Percentiles rank a stretch among this genome's conserved stretches.
Evolutionary conservation across 2,113 vertebrate genomes (phyloP).

Genomic region (Mus spicilegus): DNA sequence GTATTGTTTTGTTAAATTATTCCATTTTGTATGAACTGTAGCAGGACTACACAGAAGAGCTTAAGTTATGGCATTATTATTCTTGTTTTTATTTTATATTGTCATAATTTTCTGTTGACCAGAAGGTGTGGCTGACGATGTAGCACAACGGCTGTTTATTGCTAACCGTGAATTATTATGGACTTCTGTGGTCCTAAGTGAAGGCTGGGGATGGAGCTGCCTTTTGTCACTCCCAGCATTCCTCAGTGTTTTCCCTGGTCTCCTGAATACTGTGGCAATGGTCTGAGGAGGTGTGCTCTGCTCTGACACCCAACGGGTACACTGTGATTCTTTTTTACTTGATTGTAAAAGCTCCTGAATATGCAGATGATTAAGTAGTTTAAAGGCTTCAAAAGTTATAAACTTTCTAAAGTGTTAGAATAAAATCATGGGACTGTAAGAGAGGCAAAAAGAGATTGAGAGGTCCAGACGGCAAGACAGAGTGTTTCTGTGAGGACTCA

Average conservation of each 20-base stretch:
- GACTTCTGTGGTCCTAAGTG: constrained; percentile 63
- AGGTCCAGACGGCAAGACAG: neutral
- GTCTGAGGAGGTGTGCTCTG: neutral
- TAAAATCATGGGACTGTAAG: constrained; percentile 64
- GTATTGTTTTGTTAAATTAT: constrained; percentile 95
- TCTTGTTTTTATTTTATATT: constrained; percentile 85
- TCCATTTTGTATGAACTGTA: constrained; percentile 93
- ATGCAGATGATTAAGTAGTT: constrained; percentile 40
- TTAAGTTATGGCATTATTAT: constrained; percentile 96
- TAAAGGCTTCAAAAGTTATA: constrained; percentile 54
- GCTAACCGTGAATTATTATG: constrained; percentile 66
- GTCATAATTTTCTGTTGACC: constrained; percentile 91
- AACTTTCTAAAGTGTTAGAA: constrained; percentile 66
- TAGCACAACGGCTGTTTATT: constrained; percentile 88
- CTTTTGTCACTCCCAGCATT: constrained; percentile 52
- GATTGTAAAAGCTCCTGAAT: neutral
- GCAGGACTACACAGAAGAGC: constrained; percentile 97
- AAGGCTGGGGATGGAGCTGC: constrained; percentile 77
- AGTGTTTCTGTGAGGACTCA: neutral
- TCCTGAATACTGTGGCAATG: constrained; percentile 42
- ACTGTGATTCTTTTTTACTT: constrained; percentile 18
- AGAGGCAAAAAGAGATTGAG: constrained; percentile 60
- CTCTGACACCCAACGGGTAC: neutral
- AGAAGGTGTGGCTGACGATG: constrained; percentile 89
- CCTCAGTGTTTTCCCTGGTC: neutral